Conservation (phyloP, 2,797 vertebrate genomes). For the Phrynocephalus forsythii region DNA sequence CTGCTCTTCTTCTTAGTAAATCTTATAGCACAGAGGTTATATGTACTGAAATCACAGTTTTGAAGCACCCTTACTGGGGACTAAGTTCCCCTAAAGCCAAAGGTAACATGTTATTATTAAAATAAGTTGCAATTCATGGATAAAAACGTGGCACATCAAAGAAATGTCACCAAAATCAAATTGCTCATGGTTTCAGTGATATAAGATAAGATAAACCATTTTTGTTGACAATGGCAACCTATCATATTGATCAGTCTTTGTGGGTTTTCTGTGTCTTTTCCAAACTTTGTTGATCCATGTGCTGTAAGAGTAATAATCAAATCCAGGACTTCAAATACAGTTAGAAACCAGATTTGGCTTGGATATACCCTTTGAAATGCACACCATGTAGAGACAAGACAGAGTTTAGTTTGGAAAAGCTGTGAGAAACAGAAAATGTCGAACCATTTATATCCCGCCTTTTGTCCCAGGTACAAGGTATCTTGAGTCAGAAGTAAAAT, state of each 20-base stretch:
- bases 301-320: neutral
- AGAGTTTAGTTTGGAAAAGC: too few species aligned
- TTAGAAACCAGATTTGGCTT: neutral
- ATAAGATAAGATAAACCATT: neutral
- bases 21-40: neutral
- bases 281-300: neutral
- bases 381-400: neutral
- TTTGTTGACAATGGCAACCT: neutral
- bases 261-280: constrained; percentile 7
- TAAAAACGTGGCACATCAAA: neutral
- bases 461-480: neutral
- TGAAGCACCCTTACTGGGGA: neutral
- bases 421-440: neutral
- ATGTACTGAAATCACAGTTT: neutral
- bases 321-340: neutral
- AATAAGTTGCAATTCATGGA: neutral
- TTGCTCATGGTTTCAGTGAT: neutral
- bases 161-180: neutral
- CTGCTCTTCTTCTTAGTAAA: neutral
- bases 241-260: neutral
- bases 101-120: neutral
- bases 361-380: neutral
- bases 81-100: neutral
- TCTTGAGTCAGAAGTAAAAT: neutral
- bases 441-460: neutral